Base-by-base conservation (phyloP, 2,888 invertebrate species). In the Rosalia funebris region DNA sequence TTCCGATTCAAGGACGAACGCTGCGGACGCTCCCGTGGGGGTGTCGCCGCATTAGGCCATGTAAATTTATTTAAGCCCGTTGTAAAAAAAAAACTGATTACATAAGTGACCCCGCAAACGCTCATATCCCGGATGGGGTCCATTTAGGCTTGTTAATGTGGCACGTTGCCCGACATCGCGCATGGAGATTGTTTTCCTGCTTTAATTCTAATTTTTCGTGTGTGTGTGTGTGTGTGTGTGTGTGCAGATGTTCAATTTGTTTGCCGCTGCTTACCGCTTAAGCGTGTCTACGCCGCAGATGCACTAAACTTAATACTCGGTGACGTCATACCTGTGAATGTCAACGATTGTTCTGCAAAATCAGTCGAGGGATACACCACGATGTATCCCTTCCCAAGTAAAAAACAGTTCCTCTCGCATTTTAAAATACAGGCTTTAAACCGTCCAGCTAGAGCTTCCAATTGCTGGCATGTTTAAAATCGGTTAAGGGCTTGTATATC, bases 71-170 rank as follows among this genome's bases (percentile, higher is more conserved):
- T 31, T 53, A 45, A 19, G 36, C 32, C 19, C 44, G 50, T 45
- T 48, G 47, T n/a, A 52, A 60, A 65, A 60, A 56, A 65, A 60
- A 56, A 55, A 50, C 32, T 55, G 57, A 70, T 63, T 65, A 65
- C 52, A 60, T 60, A 62, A 57, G 65, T 62, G 60, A 62, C 62
- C 46, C 55, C 48, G 53, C 64, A 64, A 70, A 65, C 53, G 63
- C 41, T 67, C 62, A 70, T 66, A 70, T 71, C 71, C 71, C 71
- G 71, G 71, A 71, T 70, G 71, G 37, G 53, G 58, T 63, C 55
- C 67, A 69, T 70, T 64, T 57, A 42, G 42, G 11, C n/a, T 20
- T 34, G 52, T 50, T 53, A 50, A 50, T 50, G 25, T 45, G 66
- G 66, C 66, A 61, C 54, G 63, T 54, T 66, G 66, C 61, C 47